These are phyloP conservation scores for Torymus aiolomorphi DNA, from an alignment of 2,888 invertebrate species.

Conservation along the genomic window DNA sequence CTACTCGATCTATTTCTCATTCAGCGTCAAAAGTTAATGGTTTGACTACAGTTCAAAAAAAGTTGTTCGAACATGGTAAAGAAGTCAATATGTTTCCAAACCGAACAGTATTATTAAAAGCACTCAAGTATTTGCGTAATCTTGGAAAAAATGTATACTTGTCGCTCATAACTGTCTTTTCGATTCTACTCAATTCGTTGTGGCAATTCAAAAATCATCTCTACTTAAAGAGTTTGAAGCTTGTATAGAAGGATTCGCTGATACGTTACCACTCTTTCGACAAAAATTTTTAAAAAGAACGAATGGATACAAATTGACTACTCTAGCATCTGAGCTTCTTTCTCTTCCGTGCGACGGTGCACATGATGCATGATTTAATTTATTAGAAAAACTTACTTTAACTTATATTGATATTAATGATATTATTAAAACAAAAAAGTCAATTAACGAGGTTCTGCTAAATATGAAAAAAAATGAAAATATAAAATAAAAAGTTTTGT, in stretches of 20 bases:
- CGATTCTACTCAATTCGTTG: not conserved
- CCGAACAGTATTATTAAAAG: no score
- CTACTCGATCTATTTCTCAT: not conserved
- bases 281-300: not conserved
- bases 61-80: no score
- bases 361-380: no score
- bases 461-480: no score
- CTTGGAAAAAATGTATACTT: no score
- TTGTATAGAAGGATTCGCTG: slow-evolving; percentile 1
- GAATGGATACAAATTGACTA: slow-evolving; percentile 6
- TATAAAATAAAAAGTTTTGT: no score
- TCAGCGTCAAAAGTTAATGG: slow-evolving; percentile 6
- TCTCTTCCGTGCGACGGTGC: not conserved
- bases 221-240: not conserved
- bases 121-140: no score
- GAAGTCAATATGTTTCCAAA: no score
- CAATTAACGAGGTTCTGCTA: no score
- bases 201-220: not conserved
- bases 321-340: not conserved
- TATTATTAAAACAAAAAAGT: no score
- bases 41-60: not conserved
- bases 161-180: slow-evolving; percentile 3
- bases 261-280: slow-evolving; percentile 2
- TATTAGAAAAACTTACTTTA: no score
- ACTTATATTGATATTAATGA: no score